Base-by-base conservation (phyloP, 2,113 vertebrate genomes). In the Melanostigma gelatinosum region DNA sequence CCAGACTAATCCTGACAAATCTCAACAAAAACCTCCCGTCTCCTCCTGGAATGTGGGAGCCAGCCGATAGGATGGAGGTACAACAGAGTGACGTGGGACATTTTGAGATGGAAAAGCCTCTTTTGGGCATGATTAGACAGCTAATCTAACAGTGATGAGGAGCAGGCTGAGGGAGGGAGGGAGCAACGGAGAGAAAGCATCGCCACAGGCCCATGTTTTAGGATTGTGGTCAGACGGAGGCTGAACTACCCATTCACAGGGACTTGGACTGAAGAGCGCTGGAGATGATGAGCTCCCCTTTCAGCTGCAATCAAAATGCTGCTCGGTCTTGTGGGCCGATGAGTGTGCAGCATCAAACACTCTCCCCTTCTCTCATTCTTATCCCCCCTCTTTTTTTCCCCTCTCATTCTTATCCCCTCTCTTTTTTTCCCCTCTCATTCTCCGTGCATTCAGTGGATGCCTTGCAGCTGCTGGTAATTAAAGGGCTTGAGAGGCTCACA, bases 381-480 rank as follows among this genome's bases (percentile, higher is more conserved):
- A 65, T 50, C 76, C 77, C 34, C 40, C 4, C 27, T 27, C n/a
- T 32, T 77, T 50, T 32, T 52, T 24, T 32, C 67, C 50, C 34
- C 55, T 65, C 85, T 87, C 78, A 75, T 89, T 88, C 81, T 83
- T 80, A 65, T 50, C 76, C 77, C 34, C 40, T 6, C 27, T 27
- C n/a, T 32, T 77, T 50, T 32, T 52, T 24, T 32, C 67, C 50
- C 34, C 55, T 65, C 85, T 87, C 78, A 75, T 89, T 88, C 87
- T 91, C 67, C 77, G 38, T 70, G 82, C 85, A 89, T 89, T 91
- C 91, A 88, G 80, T 61, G 80, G 67, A 87, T 83, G 88, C 78
- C 82, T 52, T 84, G 90, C 94, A 95, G 95, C 94, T 94, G 94
- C 88, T 85, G 87, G 79, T 94, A 94, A 95, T 94, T 94, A 95